A percentile compares a stretch with the other conserved stretches of the same genome.
These are phyloP conservation scores for Liparis tanakae DNA, from an alignment of 2,797 vertebrate species.

Conservation along the genomic window DNA sequence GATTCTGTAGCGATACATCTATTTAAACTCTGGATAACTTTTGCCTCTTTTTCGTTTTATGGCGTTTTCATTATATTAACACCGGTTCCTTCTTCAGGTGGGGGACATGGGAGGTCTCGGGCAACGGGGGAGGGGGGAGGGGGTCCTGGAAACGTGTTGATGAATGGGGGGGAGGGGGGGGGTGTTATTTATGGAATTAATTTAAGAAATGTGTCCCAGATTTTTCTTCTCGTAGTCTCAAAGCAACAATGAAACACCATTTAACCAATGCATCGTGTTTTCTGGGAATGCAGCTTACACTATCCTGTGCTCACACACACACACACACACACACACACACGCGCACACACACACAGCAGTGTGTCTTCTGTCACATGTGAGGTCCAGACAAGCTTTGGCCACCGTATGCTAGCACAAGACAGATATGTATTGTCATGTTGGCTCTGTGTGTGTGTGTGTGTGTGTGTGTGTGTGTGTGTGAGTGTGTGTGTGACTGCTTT, in stretches of 20 bases:
- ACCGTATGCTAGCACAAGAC: constrained; percentile 41
- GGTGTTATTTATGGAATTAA: not conserved
- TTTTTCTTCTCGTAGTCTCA: not conserved
- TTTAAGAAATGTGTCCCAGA: not conserved
- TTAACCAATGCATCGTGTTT: not conserved
- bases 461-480: constrained; percentile 35
- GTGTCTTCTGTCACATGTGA: constrained; percentile 52
- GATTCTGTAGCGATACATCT: not conserved
- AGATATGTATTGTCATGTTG: constrained; percentile 37
- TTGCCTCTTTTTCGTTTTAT: not conserved
- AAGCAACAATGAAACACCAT: not conserved
- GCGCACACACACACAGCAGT: constrained; percentile 3
- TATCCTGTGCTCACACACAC: not conserved
- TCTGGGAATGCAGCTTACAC: not conserved
- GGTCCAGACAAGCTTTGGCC: constrained; percentile 55
- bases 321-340: constrained; percentile 6
- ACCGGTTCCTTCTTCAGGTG: not conserved
- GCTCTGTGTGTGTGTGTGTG: constrained; percentile 16
- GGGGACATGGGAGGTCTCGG: not conserved
- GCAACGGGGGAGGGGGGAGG: no score
- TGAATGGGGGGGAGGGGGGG: not conserved
- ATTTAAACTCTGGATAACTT: not conserved
- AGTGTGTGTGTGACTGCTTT: constrained; percentile 29
- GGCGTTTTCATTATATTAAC: not conserved
- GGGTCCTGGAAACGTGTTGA: not conserved